Evolutionary conservation across 2,797 vertebrate genomes (phyloP).

Genomic region (Acomys russatus): DNA sequence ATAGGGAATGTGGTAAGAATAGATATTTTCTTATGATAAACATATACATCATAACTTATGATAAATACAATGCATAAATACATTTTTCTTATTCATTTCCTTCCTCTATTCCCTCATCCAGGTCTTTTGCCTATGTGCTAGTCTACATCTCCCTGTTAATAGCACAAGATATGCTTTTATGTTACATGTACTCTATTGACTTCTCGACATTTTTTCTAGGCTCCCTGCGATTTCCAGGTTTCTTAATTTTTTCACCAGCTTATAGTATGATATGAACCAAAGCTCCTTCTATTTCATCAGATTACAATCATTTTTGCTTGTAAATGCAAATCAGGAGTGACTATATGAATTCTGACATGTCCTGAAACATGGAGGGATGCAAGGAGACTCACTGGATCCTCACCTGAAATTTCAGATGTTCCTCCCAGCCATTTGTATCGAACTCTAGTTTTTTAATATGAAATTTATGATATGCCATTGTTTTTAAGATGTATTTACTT

Average conservation of each 20-base stretch:
- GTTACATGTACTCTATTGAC: background rate
- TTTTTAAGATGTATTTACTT: too few relatives aligned
- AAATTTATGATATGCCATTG: too few relatives aligned
- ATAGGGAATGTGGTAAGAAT: background rate
- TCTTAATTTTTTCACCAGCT: background rate
- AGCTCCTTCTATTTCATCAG: too few relatives aligned
- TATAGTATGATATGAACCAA: background rate
- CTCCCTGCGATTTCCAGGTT: background rate
- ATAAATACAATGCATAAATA: background rate
- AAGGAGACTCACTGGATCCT: background rate
- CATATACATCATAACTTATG: too few relatives aligned
- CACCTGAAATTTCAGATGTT: background rate
- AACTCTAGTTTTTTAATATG: too few relatives aligned
- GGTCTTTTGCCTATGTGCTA: background rate
- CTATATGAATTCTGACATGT: background rate
- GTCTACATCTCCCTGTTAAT: too few relatives aligned
- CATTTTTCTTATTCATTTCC: background rate
- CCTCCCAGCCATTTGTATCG: background rate
- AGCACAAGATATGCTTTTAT: background rate
- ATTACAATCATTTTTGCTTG: background rate
- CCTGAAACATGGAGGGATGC: background rate
- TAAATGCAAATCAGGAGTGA: background rate
- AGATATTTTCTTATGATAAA: background rate
- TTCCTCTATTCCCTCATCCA: too few relatives aligned
- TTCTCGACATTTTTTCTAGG: background rate